Evolutionary conservation across 2,888 invertebrate genomes (phyloP), one percentile per base, ranked within the genome.

Genomic region (Zele albiditarsus): DNA sequence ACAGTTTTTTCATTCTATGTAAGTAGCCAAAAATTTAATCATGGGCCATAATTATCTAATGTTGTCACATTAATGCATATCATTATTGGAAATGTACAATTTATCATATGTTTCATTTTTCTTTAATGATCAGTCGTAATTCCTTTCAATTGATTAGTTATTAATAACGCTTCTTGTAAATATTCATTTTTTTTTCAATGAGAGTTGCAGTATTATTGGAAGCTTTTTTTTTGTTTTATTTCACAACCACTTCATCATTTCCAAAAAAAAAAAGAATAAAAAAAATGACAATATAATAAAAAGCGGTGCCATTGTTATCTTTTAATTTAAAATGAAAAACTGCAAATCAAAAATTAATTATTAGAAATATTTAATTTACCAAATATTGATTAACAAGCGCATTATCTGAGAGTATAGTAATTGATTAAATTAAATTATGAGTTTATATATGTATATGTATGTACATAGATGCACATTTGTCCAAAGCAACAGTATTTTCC

Each of bases 291-390:
- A 42, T 31, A 62, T 66, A 42, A 23, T 42, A 5, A 42, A 42
- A 66, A 66, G 42, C 20, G 66, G 66, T 66, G 66, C 66, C 66
- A 66, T 66, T 42, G 62, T 62, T 62, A 42, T 42, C 8, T 42
- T 38, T 66, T 66, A 28, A 66, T 66, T 62, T 28, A 31, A 62
- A 16, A 27, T n/a, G 12, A 31, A n/a, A 31, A 31, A 31, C 16
- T 62, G n/a, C 31, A 5, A 62, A 62, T 62, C 62, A 62, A 62
- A 62, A 66, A 62, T 62, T 42, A 42, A n/a, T 38, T 42, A 28
- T 62, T 62, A 62, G 62, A 14, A 31, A 16, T 62, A 28, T 62
- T 28, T 62, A 62, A 31, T 31, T 31, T 62, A 31, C 28, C 2
- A 14, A 62, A 6, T 62, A 62, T 28, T 27, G 28, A 62, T 62